A percentile compares a stretch with the other conserved stretches of the same genome.
Evolutionary conservation across 2,888 invertebrate genomes (phyloP).

Genomic region (Heliconius ismenius): DNA sequence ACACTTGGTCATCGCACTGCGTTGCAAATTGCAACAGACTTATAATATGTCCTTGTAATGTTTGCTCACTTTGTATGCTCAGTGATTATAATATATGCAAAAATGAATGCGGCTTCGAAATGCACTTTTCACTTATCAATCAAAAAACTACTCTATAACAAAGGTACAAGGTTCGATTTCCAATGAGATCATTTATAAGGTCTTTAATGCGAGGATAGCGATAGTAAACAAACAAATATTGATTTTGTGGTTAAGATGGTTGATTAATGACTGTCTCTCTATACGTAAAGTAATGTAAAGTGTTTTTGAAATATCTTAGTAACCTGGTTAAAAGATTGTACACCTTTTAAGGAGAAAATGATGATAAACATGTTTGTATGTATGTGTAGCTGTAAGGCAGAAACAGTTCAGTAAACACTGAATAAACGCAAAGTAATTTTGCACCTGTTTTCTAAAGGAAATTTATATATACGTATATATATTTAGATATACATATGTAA

Average conservation of each 20-base stretch:
- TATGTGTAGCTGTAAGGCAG: not conserved
- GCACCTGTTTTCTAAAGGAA: too few species aligned
- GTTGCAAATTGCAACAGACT: slow-evolving; percentile 32
- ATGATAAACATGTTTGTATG: not conserved
- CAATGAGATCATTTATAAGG: not conserved
- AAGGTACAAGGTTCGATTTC: not conserved
- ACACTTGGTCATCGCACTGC: slow-evolving; percentile 35
- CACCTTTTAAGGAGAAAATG: slow-evolving; percentile 2
- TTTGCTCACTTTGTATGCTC: slow-evolving; percentile 32
- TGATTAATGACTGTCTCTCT: slow-evolving; percentile 25
- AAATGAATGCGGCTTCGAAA: slow-evolving; percentile 43
- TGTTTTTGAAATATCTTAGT: slow-evolving; percentile 19
- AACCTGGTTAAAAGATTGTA: slow-evolving; percentile 22
- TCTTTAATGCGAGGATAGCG: slow-evolving; percentile 26
- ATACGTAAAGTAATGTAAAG: slow-evolving; percentile 15
- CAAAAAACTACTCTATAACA: not conserved
- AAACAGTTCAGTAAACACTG: not conserved
- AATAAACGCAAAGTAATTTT: not conserved
- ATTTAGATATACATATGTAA: too few species aligned
- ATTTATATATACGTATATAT: too few species aligned
- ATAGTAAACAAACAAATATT: slow-evolving; percentile 20
- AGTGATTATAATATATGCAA: slow-evolving; percentile 40
- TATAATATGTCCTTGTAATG: slow-evolving; percentile 41
- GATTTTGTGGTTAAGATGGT: slow-evolving; percentile 23
- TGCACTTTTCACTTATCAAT: not conserved